Percentiles rank a stretch among this genome's conserved stretches.
Evolutionary conservation across 2,888 invertebrate genomes (phyloP).

Genomic region (Agrotis clavis): DNA sequence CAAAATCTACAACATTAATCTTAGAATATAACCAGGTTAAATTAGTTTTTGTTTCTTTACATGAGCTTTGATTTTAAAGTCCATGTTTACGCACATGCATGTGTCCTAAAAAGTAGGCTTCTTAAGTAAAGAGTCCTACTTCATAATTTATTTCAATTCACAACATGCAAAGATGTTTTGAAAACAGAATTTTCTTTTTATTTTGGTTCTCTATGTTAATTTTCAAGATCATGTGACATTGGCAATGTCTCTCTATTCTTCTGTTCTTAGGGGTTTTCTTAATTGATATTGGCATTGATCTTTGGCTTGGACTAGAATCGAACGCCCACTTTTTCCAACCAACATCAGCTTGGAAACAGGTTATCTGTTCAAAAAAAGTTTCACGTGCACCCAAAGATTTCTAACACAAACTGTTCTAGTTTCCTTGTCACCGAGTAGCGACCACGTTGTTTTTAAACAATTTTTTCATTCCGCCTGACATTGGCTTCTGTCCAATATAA

Average conservation of each 20-base stretch:
- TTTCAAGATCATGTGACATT: background rate
- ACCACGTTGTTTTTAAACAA: conserved; percentile 59
- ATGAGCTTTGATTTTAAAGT: no score
- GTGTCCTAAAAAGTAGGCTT: no score
- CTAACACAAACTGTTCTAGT: conserved; percentile 42
- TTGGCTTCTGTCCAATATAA: conserved; percentile 83
- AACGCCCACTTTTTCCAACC: conserved; percentile 20
- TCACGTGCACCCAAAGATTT: conserved; percentile 25
- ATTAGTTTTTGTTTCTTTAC: no score
- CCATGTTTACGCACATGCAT: no score
- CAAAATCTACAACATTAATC: no score
- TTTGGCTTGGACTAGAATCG: background rate
- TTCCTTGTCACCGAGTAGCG: conserved; percentile 40
- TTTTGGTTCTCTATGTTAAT: background rate
- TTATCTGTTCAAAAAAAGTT: conserved; percentile 17
- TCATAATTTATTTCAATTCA: background rate
- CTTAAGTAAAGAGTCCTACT: no score
- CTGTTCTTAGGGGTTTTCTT: background rate
- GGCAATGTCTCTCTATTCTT: background rate
- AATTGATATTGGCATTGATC: conserved; percentile 26
- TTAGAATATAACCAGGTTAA: no score
- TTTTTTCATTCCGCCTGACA: conserved; percentile 67
- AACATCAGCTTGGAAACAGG: conserved; percentile 27
- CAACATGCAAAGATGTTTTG: background rate
- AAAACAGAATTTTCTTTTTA: background rate